Evolutionary conservation across 2,113 vertebrate genomes (phyloP), one percentile per base, ranked within the genome.

Genomic region (Otus sunia): DNA sequence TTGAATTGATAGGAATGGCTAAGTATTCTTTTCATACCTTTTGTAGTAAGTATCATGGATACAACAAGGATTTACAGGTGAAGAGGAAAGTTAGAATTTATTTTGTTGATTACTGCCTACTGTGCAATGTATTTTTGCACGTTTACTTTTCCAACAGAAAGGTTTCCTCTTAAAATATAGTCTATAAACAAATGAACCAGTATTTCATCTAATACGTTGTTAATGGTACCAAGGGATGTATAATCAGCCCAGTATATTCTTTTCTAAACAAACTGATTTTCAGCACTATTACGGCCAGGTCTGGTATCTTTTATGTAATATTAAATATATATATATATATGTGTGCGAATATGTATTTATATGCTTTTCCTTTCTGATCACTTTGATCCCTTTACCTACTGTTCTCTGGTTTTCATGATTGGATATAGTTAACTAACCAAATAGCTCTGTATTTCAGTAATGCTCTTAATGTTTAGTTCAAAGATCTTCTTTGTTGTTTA

Each of bases 211-310:
- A 93, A 93, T 95, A 94, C 23, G 7, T 15, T 86, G 55, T 59
- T 81, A 74, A 86, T 67, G 36, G 47, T 93, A 82, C 73, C 49
- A 95, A 92, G 32, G 88, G 86, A 91, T 91, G 39, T 22, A 92
- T 94, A 95, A 95, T 90, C 76, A 94, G 41, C 32, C 29, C 68
- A 94, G 55, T 47, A 30, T 59, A 71, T 95, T 87, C 43, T 75
- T 92, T 95, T 94, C 64, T 55, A 97, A 96, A 95, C 39, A 94
- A 97, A 96, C 32, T 86, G 73, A 86, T 94, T 97, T 95, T 96
- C 86, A 96, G 64, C 53, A 85, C 39, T 93, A 88, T 94, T 80
- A 45, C 34, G 11, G 69, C 11, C 55, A 93, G 60, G 36, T 92
- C 64, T 47, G 58, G 86, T 94, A 92, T 58, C 32, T 95, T 95